Conservation (phyloP, 2,113 vertebrate genomes). For the Hydropotes inermis region DNA sequence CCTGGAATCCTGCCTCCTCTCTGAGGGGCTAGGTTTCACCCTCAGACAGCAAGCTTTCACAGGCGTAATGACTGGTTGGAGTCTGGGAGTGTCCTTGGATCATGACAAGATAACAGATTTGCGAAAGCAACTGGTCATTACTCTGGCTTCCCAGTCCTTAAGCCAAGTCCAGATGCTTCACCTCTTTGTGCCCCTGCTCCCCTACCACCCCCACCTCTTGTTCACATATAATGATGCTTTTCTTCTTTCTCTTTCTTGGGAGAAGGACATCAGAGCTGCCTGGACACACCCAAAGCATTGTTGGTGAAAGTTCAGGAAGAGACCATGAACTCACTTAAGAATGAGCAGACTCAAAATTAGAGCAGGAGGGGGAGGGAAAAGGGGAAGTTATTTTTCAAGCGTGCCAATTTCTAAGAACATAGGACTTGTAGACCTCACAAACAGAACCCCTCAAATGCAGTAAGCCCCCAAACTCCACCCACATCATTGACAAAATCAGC, state of each 20-base stretch:
- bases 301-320: constrained; percentile 38
- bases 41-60: not conserved
- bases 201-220: not conserved
- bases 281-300: constrained; percentile 38
- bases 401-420: not conserved
- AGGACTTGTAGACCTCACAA: not conserved
- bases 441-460: not conserved
- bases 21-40: not conserved
- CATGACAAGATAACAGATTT: not conserved
- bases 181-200: not conserved
- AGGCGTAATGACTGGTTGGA: not conserved
- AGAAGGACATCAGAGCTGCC: not conserved
- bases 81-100: not conserved
- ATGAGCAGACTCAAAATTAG: constrained; percentile 29
- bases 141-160: not conserved
- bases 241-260: constrained; percentile 20
- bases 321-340: not conserved
- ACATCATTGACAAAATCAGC: not conserved
- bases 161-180: not conserved
- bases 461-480: not conserved
- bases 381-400: not conserved
- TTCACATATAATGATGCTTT: not conserved
- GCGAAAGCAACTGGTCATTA: constrained; percentile 1
- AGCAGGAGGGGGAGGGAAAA: not conserved
- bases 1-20: not conserved